Conservation (phyloP, 2,888 invertebrate genomes). For the Keiferia lycopersicella region DNA sequence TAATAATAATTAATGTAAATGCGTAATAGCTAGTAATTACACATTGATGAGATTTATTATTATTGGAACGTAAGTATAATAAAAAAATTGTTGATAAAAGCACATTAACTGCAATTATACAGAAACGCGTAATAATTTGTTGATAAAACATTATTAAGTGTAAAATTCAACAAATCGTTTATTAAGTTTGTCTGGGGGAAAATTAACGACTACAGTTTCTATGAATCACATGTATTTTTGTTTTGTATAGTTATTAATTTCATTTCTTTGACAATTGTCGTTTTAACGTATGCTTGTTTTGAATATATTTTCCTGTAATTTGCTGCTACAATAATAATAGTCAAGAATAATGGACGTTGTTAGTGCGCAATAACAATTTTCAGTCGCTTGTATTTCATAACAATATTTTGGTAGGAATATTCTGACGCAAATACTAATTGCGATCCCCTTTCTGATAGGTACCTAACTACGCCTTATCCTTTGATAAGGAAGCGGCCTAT, state of each 20-base stretch:
- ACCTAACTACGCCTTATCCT: not conserved
- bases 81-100: too few species aligned
- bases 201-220: not conserved
- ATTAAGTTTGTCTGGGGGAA: not conserved
- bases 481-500: not conserved
- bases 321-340: not conserved
- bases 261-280: not conserved
- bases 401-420: not conserved
- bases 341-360: not conserved
- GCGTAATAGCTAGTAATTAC: too few species aligned
- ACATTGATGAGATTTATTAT: conserved; percentile 4
- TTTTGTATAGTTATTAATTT: not conserved
- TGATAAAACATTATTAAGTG: not conserved
- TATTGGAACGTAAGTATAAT: too few species aligned
- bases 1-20: too few species aligned
- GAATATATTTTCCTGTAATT: conserved; percentile 1
- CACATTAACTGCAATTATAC: not conserved
- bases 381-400: not conserved
- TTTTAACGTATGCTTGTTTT: not conserved
- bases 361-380: not conserved
- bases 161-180: not conserved
- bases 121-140: conserved; percentile 2
- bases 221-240: not conserved
- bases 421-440: not conserved
- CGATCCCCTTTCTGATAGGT: too few species aligned